Base-by-base conservation (phyloP, 2,888 invertebrate species). In the Platycheirus albimanus region DNA sequence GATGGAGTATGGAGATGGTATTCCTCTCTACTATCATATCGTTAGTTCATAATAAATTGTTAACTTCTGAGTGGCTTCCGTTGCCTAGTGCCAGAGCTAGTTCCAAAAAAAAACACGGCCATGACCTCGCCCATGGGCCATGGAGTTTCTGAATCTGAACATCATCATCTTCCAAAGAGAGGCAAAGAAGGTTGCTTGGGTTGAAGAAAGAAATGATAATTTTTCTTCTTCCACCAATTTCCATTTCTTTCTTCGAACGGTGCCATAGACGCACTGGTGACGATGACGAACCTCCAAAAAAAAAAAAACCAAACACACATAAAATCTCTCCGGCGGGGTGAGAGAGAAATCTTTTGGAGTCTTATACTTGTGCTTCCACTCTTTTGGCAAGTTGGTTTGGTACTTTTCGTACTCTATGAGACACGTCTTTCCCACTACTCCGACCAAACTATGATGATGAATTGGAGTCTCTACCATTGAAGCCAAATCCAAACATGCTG, bases 71-170 rank as follows among this genome's bases (percentile, higher is more conserved):
- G 20, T 19, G 30, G 69, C 56, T 75, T 71, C 72, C 66, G 72
- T 67, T 33, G 58, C 3, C 38, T 36, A 15, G 10, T n/a, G n/a
- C 33, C 13, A 10, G 10, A 41, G 5, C 28, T 5, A 36, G 36
- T 4, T 20, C 4, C 13, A 17, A 43, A 41, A 19, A 41, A 45
- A 20, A 19, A 54, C 8, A 52, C 81, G 85, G 81, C 85, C 85
- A 85, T 85, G 85, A 85, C 85, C 85, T 85, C 85, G 84, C 81
- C 81, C 66, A 77, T 81, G 56, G 74, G 70, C 81, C 66, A 77
- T 81, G 56, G 74, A 74, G 54, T 41, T 43, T 51, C 41, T 52
- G 17, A 38, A 15, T 51, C 41, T 52, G 17, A 38, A 15, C 17
- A 51, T 24, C 58, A 24, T 66, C 28, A 43, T 28, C 15, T 11